phyloP scores from a whole-genome alignment of 2,113 vertebrate genomes.

The Martes martes region DNA sequence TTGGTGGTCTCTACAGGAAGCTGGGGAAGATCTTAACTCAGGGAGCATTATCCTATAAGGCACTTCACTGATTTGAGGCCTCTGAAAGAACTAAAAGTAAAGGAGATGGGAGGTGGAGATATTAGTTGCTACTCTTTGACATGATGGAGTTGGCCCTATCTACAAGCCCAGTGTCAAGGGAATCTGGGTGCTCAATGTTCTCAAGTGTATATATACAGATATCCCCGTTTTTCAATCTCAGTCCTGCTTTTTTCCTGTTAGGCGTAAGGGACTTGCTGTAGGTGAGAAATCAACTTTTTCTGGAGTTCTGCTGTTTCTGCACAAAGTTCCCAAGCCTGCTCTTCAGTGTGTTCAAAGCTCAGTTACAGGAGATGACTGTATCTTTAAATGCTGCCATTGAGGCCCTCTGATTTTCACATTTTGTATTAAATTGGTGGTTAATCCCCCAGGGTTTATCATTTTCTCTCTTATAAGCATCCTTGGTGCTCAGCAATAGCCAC shows the following conservation, averaged over 20 bases:
- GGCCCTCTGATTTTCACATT: not conserved
- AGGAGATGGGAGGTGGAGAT: not conserved
- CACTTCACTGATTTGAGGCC: not conserved
- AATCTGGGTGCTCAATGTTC: not conserved
- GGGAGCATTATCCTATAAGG: not conserved
- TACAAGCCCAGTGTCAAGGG: not conserved
- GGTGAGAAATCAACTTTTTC: not conserved
- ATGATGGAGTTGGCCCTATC: not conserved
- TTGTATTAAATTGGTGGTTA: not conserved
- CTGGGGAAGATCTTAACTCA: not conserved
- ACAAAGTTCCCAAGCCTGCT: not conserved
- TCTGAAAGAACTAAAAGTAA: not conserved
- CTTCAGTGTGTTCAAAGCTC: not conserved
- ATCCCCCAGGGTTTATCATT: not conserved
- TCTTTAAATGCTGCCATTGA: not conserved
- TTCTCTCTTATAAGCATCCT: not conserved
- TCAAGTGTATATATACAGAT: not conserved
- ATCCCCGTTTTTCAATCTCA: not conserved
- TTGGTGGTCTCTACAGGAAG: not conserved
- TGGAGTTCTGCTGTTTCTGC: not conserved
- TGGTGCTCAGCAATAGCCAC: not conserved
- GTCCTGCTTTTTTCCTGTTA: not conserved
- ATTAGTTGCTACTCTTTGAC: not conserved
- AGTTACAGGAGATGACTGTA: not conserved
- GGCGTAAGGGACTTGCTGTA: not conserved